Conservation (phyloP, 2,113 vertebrate species). For the Paedocypris sp. region DNA sequence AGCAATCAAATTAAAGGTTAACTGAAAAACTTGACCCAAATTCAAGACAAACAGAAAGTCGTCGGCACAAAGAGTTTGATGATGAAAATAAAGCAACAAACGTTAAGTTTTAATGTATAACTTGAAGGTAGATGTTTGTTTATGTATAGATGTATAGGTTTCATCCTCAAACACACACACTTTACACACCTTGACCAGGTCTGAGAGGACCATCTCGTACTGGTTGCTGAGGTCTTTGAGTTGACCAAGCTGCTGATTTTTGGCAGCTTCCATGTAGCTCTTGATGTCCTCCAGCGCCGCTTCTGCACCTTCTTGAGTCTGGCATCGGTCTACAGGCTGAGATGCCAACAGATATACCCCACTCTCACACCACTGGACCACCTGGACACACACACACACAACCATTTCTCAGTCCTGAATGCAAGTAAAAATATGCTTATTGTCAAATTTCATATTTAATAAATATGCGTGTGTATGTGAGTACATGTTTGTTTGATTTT, state of each 20-base stretch:
- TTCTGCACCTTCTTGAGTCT: conserved; percentile 90
- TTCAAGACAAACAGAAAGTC: too few species aligned
- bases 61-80: too few species aligned
- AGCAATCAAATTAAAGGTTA: not conserved
- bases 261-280: conserved; percentile 68
- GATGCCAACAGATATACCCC: conserved; percentile 91
- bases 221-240: conserved; percentile 79
- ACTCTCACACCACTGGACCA: conserved; percentile 85
- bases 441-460: too few species aligned
- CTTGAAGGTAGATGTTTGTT: too few species aligned
- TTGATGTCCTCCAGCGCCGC: conserved; percentile 79
- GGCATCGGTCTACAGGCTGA: conserved; percentile 91
- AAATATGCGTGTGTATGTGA: too few species aligned
- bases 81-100: too few species aligned
- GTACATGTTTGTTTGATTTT: too few species aligned
- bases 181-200: conserved; percentile 76
- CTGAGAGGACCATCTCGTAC: conserved; percentile 75
- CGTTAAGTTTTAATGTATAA: too few species aligned
- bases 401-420: not conserved
- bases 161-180: too few species aligned
- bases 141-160: too few species aligned
- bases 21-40: too few species aligned
- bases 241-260: conserved; percentile 69
- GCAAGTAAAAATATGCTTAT: not conserved
- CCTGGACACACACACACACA: conserved; percentile 51